Evolutionary conservation across 2,888 invertebrate species (phyloP).

Genomic region (Monochamus alternatus): DNA sequence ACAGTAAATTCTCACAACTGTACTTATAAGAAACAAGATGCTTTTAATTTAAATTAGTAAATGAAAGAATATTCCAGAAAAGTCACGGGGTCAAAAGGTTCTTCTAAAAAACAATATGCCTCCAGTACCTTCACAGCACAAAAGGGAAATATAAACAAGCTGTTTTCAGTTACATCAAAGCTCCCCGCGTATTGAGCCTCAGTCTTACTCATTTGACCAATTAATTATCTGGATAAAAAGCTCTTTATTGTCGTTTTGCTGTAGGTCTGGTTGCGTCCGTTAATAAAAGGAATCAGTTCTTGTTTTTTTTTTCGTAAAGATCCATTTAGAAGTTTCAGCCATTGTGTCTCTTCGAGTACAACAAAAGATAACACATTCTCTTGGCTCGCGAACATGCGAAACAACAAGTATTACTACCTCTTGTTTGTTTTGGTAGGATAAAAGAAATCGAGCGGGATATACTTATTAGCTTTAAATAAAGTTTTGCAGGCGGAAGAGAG

Average conservation of each 20-base stretch:
- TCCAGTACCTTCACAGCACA: too few species aligned
- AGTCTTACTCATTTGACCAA: not conserved
- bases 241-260: not conserved
- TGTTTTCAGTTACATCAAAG: not conserved
- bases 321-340: slow-evolving; percentile 25
- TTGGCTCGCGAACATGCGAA: slow-evolving; percentile 10
- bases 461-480: slow-evolving; percentile 1
- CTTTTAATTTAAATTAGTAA: not conserved
- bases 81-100: too few species aligned
- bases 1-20: too few species aligned
- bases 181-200: not conserved
- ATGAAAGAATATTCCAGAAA: not conserved
- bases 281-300: not conserved
- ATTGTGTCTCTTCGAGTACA: slow-evolving; percentile 13
- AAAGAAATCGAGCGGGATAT: slow-evolving; percentile 10
- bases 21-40: not conserved
- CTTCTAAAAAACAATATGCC: too few species aligned
- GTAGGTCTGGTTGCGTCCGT: slow-evolving; percentile 1
- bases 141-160: not conserved
- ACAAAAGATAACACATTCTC: slow-evolving; percentile 29
- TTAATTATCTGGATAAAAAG: slow-evolving; percentile 19
- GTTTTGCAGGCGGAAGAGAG: not conserved
- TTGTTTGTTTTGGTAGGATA: slow-evolving; percentile 3
- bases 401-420: slow-evolving; percentile 26
- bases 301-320: slow-evolving; percentile 6